Percentiles rank a stretch among this genome's conserved stretches.
phyloP scores from a whole-genome alignment of 2,797 vertebrate genomes.

The Gymnocypris eckloni region DNA sequence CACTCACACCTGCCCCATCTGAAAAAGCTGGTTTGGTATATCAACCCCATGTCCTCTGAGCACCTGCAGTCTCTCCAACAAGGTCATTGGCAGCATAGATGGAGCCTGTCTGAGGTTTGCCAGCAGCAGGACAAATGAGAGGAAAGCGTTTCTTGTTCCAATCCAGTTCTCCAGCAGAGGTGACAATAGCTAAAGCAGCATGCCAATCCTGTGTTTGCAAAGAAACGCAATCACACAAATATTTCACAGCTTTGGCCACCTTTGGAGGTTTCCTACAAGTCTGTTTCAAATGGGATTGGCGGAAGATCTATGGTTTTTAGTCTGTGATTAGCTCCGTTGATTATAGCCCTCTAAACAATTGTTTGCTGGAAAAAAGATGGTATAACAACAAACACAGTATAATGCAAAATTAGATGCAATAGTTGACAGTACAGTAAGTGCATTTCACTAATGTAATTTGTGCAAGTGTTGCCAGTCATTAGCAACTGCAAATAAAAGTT shows the following conservation, averaged over 20 bases:
- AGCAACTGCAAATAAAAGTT: slow-evolving; percentile 46
- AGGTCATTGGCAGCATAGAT: slow-evolving; percentile 50
- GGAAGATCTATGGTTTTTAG: background rate
- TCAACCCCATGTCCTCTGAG: slow-evolving; percentile 41
- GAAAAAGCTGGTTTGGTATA: slow-evolving; percentile 49
- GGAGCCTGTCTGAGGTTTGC: slow-evolving; percentile 30
- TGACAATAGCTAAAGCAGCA: slow-evolving; percentile 44
- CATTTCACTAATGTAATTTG: slow-evolving; percentile 25
- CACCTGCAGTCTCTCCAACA: slow-evolving; percentile 50
- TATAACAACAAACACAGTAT: background rate
- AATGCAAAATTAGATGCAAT: background rate
- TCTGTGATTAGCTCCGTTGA: background rate
- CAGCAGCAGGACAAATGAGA: slow-evolving; percentile 40
- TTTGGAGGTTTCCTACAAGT: slow-evolving; percentile 42
- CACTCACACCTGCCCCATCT: slow-evolving; percentile 11
- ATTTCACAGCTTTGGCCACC: slow-evolving; percentile 15
- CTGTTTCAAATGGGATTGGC: slow-evolving; percentile 28
- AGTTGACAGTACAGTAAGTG: background rate
- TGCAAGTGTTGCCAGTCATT: slow-evolving; percentile 42
- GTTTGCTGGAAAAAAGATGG: background rate
- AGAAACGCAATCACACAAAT: slow-evolving; percentile 21
- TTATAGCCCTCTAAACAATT: background rate
- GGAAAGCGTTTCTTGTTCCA: slow-evolving; percentile 42
- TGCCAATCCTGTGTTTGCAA: slow-evolving; percentile 4
- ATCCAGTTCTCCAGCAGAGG: slow-evolving; percentile 46